Conservation (phyloP, 2,888 invertebrate genomes). For the Deilephila elpenor region DNA sequence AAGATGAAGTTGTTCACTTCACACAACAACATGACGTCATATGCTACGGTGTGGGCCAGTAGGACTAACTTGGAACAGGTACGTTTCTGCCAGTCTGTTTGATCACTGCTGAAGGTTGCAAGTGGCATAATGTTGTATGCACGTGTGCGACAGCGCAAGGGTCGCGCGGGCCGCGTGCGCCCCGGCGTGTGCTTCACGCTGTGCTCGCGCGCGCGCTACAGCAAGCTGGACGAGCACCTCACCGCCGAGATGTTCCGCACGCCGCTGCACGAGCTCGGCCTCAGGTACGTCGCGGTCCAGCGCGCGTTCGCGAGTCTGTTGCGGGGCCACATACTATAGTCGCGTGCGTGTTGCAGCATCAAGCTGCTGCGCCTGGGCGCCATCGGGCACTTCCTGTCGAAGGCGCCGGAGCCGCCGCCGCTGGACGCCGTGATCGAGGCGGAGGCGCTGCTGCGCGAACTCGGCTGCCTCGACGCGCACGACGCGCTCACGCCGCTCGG, state of each 20-base stretch:
- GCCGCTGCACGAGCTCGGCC: constrained; percentile 96
- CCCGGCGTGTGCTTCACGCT: constrained; percentile 97
- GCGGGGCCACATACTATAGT: neutral
- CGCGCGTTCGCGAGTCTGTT: neutral
- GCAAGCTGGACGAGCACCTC: constrained; percentile 92
- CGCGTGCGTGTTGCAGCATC: constrained; percentile 57
- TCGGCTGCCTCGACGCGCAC: constrained; percentile 94
- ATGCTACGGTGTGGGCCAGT: constrained; percentile 98
- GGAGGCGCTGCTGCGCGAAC: constrained; percentile 92
- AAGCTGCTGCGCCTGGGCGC: constrained; percentile 94
- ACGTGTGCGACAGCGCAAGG: constrained; percentile 86
- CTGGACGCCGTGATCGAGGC: constrained; percentile 99
- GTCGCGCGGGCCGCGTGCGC: constrained; percentile 97
- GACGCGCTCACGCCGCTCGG: constrained; percentile 97
- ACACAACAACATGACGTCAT: constrained; percentile 99
- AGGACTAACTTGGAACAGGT: constrained; percentile 96
- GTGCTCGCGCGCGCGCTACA: constrained; percentile 90
- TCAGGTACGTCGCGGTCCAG: constrained; percentile 82
- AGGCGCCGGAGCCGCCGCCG: constrained; percentile 98
- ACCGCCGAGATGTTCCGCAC: constrained; percentile 99
- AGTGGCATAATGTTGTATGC: neutral
- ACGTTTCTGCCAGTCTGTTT: neutral
- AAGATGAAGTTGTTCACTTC: constrained; percentile 99
- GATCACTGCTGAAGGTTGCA: neutral
- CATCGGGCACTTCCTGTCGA: constrained; percentile 97